Percentiles rank a stretch among this genome's conserved stretches.
These are phyloP conservation scores for Argya squamiceps DNA, from an alignment of 2,797 vertebrate genomes.

Conservation along the genomic window DNA sequence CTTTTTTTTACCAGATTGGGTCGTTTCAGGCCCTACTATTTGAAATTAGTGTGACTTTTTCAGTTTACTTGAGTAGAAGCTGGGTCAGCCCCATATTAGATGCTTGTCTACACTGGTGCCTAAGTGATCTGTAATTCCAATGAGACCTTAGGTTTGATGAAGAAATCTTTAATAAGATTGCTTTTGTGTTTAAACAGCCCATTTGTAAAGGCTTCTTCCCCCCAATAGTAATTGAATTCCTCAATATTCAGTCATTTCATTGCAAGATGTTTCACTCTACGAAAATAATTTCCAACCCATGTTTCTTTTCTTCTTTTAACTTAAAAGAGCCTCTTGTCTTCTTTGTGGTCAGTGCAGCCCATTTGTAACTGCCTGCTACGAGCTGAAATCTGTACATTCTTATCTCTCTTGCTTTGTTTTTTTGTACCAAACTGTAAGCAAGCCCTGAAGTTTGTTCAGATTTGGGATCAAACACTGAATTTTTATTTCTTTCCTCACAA, in stretches of 20 bases:
- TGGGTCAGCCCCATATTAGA: background rate
- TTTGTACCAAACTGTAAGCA: constrained; percentile 9
- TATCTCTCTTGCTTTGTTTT: constrained; percentile 40
- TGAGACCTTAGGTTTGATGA: background rate
- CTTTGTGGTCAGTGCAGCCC: constrained; percentile 26
- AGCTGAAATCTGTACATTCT: background rate
- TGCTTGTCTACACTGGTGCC: background rate
- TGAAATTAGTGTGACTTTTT: background rate
- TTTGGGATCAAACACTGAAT: constrained; percentile 52
- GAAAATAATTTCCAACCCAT: background rate
- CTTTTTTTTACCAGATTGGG: background rate
- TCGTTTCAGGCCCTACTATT: background rate
- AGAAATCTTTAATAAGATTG: background rate
- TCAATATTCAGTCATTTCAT: background rate
- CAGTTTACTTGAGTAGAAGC: background rate
- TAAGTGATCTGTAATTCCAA: background rate
- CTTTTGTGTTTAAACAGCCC: background rate
- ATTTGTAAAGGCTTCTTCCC: background rate
- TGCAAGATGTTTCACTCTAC: background rate
- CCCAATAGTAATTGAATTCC: background rate
- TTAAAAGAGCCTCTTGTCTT: constrained; percentile 16
- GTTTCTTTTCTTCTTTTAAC: constrained; percentile 29
- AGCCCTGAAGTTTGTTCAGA: constrained; percentile 35
- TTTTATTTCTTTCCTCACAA: constrained; percentile 28
- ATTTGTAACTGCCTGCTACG: background rate